Evolutionary conservation across 2,797 vertebrate species (phyloP).

Genomic region (Karalla daura): DNA sequence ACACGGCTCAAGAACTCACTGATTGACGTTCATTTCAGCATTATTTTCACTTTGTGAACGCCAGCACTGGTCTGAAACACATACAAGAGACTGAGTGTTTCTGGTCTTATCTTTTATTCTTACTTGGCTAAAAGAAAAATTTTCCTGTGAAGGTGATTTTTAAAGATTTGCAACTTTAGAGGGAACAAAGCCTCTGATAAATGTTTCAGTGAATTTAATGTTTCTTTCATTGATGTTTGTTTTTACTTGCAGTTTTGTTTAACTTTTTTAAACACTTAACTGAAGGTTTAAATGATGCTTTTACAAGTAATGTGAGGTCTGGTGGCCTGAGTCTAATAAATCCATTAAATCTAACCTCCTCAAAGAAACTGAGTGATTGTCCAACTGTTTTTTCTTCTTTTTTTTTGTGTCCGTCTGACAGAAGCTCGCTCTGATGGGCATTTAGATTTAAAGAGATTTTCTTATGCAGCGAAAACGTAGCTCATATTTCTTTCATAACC

Average conservation of each 20-base stretch:
- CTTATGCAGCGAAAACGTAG: slow-evolving; percentile 25
- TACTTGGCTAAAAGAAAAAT: background rate
- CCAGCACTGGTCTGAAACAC: background rate
- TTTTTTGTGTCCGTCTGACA: too few species aligned
- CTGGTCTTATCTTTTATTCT: too few species aligned
- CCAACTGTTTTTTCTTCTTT: too few species aligned
- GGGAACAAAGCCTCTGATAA: slow-evolving; percentile 2
- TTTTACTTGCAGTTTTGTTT: background rate
- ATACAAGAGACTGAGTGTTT: too few species aligned
- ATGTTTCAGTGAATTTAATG: background rate
- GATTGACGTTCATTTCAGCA: too few species aligned
- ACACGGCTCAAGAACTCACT: too few species aligned
- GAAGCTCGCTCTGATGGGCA: background rate
- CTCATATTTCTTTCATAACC: slow-evolving; percentile 13
- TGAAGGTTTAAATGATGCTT: background rate
- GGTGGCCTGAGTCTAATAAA: slow-evolving; percentile 17
- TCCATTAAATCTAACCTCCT: slow-evolving; percentile 16
- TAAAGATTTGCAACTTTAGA: background rate
- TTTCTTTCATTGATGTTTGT: background rate
- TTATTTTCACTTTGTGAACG: too few species aligned
- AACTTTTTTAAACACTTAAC: slow-evolving; percentile 6
- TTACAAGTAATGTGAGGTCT: slow-evolving; percentile 1
- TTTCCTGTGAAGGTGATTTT: background rate
- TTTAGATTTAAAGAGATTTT: slow-evolving; percentile 39
- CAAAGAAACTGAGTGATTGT: slow-evolving; percentile 32